A percentile compares a stretch with the other conserved stretches of the same genome.
Evolutionary conservation across 2,797 vertebrate genomes (phyloP).

Genomic region (Hirundo rustica): DNA sequence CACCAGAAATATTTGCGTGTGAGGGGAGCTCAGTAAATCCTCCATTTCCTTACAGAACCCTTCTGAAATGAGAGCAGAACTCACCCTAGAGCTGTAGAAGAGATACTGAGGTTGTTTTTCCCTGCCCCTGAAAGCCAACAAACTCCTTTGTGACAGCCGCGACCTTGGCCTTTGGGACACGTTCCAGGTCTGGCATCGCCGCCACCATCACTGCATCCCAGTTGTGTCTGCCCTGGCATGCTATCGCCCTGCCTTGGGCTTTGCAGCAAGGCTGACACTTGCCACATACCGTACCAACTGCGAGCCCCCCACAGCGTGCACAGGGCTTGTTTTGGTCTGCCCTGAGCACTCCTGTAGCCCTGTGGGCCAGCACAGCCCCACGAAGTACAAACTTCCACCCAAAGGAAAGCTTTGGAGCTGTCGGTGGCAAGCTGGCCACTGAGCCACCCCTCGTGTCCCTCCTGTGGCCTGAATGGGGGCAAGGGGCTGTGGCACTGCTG

Average conservation of each 20-base stretch:
- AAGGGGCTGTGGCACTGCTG: background rate
- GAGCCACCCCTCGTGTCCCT: background rate
- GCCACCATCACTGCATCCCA: background rate
- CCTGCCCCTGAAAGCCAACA: background rate
- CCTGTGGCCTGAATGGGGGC: accelerated
- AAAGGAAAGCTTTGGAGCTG: no score
- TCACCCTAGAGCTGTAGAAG: background rate
- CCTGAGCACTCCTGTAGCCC: accelerated
- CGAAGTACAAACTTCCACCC: no score
- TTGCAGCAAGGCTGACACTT: background rate
- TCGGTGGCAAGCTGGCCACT: no score
- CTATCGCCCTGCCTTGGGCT: slow-evolving; percentile 73
- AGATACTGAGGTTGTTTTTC: slow-evolving; percentile 5
- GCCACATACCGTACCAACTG: background rate
- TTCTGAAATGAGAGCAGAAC: background rate
- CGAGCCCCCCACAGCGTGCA: accelerated
- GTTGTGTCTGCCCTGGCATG: slow-evolving; percentile 77
- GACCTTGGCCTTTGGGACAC: slow-evolving; percentile 54
- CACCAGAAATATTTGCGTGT: background rate
- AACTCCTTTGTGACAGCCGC: background rate
- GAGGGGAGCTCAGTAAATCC: background rate
- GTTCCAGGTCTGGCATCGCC: slow-evolving; percentile 1
- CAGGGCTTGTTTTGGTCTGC: background rate
- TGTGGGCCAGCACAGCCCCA: background rate
- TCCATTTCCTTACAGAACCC: background rate